Base-by-base conservation (phyloP, 1,140 invertebrate species). In the Lucilia sericata region DNA sequence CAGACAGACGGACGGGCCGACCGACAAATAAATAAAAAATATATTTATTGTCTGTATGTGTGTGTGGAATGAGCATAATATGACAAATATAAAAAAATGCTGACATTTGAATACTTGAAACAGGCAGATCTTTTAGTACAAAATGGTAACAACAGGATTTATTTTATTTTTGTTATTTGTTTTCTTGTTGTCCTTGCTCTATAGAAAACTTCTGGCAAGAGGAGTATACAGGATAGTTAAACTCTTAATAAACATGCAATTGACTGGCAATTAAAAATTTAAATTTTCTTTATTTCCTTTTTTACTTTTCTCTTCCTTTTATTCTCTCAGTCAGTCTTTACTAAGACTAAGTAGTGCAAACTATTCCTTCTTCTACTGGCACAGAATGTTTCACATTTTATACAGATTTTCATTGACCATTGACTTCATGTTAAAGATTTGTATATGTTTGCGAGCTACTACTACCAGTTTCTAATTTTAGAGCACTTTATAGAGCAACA, bases 231-330 rank as follows among this genome's bases (percentile, higher is more conserved):
- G 2, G 19, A 12, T 10, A 60, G 55, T 60, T 17, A 14, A 70
- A 21, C 65, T 21, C 19, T 70, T 70, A 70, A 70, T 70, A 70
- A 70, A 70, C 65, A 70, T 70, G 65, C 65, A 70, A 70, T 70
- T 70, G 65, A 70, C 65, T 70, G 65, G 65, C 65, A 70, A 70
- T 70, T 70, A 70, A 70, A 70, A 70, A 70, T 70, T 70, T 70
- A 25, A 70, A 70, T 70, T 70, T 70, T 70, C 55, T 60, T 60
- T 60, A 17, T n/a, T n/a, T 60, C 55, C 14, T 70, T 70, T 70
- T 2, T 70, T 70, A 9, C 3, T 7, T 21, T 70, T 70, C 21
- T 25, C 65, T 70, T 7, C n/a, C 19, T 17, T 60, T 60, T 14
- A n/a, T n/a, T 60, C n/a, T 60, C 42, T 42, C 5, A 30, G 2